Evolutionary conservation across 2,113 vertebrate genomes (phyloP).

Genomic region (Carlito syrichta): DNA sequence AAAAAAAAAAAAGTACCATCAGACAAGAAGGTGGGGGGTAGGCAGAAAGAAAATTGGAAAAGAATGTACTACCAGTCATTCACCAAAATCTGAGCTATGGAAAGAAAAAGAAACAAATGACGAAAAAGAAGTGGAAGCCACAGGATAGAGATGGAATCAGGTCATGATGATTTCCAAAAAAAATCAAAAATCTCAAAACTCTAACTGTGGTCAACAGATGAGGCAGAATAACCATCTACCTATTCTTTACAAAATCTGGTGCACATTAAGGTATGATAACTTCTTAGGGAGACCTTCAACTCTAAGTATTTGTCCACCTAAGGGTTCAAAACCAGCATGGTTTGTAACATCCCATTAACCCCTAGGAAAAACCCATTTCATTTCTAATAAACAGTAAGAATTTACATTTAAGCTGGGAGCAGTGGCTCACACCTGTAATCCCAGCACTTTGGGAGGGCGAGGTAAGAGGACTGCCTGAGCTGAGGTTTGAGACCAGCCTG

Average conservation of each 20-base stretch:
- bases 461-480: too few species aligned
- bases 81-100: not conserved
- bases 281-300: not conserved
- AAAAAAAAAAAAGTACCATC: not conserved
- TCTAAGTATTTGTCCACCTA: not conserved
- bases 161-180: not conserved
- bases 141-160: not conserved
- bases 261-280: not conserved
- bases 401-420: too few species aligned
- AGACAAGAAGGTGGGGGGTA: not conserved
- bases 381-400: not conserved
- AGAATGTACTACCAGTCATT: not conserved
- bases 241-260: not conserved
- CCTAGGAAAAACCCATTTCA: not conserved
- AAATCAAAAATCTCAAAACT: not conserved
- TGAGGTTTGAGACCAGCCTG: too few species aligned
- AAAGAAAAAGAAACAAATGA: slow-evolving; percentile 22
- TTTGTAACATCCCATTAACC: not conserved
- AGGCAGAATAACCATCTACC: not conserved
- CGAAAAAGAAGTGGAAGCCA: not conserved
- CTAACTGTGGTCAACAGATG: not conserved
- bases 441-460: too few species aligned
- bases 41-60: too few species aligned
- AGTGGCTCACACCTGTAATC: too few species aligned
- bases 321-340: not conserved